phyloP scores from a whole-genome alignment of 2,797 vertebrate species.

The Dendrocincla fuliginosa region DNA sequence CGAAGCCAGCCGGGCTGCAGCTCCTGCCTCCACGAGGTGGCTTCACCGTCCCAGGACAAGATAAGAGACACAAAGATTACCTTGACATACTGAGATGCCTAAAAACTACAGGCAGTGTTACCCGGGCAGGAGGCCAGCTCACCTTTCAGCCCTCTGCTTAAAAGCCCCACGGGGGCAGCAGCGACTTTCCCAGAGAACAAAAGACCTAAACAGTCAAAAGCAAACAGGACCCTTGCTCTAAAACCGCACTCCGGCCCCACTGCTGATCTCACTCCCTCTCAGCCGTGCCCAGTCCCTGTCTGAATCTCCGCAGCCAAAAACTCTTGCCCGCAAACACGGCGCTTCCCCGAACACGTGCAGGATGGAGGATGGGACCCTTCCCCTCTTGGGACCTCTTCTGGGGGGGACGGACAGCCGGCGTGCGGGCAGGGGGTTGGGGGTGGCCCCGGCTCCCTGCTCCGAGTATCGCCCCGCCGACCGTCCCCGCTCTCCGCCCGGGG shows the following conservation, averaged over 20 bases:
- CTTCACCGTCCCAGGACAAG: background rate
- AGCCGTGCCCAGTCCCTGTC: background rate
- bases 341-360: background rate
- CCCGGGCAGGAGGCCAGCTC: background rate
- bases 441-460: too few species aligned
- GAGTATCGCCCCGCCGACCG: too few species aligned
- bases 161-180: background rate
- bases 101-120: background rate
- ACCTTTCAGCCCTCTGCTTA: background rate
- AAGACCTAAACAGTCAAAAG: background rate
- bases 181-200: background rate
- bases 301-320: background rate
- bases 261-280: background rate
- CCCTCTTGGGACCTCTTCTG: rapidly evolving
- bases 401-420: rapidly evolving
- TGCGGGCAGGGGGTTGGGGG: too few species aligned
- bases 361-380: background rate
- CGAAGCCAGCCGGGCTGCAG: background rate
- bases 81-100: background rate
- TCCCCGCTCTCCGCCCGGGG: background rate
- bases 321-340: background rate
- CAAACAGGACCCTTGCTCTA: background rate
- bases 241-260: background rate
- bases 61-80: background rate
- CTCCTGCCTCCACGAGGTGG: background rate